Evolutionary conservation across 2,113 vertebrate species (phyloP), one percentile per base, ranked within the genome.

Genomic region (Hiodon tergisus): DNA sequence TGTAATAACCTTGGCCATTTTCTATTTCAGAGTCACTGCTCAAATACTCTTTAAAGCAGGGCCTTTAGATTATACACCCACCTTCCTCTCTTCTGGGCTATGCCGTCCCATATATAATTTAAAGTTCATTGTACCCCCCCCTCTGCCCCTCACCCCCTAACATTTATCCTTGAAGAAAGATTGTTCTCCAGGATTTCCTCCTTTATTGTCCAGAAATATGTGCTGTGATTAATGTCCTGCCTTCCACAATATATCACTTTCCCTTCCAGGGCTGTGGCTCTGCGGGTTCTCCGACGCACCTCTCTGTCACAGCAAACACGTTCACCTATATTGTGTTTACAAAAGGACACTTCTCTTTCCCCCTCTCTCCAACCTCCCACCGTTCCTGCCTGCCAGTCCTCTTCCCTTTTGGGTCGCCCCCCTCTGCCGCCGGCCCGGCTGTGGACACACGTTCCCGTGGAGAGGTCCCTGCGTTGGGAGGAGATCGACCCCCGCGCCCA

Each of bases 141-240:
- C 16, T 31, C 31, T 31, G 31, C 31, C 31, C 31, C 31, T 31
- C 31, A 46, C 1, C 6, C 69, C 69, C 69, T 52, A 71, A 71
- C 80, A 85, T 89, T 85, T 86, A 89, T 84, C 88, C 87, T 90
- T 90, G 87, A 91, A 88, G 85, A 88, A 83, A 84, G 78, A 85
- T 88, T 88, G 79, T 88, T 89, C 85, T 81, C 82, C 80, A 86
- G 85, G 84, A 87, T 91, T 84, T 82, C 81, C 88, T 71, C 81
- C 83, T 82, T 89, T 90, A 88, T 91, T 92, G 88, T 88, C 86
- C 85, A 86, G 84, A 90, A 86, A 84, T 87, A 88, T 87, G 87
- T 86, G 78, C 74, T 74, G 81, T 90, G 89, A 91, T 93, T 90
- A 92, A 92, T 91, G 84, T 81, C 76, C 72, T 86, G 76, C 78